Evolutionary conservation across 2,113 vertebrate species (phyloP).

Genomic region (Azemiops feae): DNA sequence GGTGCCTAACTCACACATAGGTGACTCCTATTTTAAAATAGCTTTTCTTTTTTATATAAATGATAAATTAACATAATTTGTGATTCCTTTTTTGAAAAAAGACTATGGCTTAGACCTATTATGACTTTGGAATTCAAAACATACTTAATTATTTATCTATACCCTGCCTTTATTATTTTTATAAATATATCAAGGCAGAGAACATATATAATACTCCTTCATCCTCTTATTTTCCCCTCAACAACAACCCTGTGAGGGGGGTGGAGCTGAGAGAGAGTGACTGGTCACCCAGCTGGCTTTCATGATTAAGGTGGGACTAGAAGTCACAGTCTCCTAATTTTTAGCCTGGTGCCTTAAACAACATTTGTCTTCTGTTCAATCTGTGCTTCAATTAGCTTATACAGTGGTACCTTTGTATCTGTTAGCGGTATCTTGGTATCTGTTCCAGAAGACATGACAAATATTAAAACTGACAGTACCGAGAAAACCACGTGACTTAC

Average conservation of each 20-base stretch:
- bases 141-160: neutral
- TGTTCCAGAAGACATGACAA: neutral
- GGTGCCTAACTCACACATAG: neutral
- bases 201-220: neutral
- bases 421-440: neutral
- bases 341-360: neutral
- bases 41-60: neutral
- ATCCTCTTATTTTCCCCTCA: neutral
- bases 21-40: neutral
- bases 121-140: neutral
- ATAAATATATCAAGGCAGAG: neutral
- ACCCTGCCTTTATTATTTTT: neutral
- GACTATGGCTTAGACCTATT: neutral
- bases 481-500: neutral
- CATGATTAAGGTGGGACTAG: neutral
- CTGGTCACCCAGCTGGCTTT: neutral
- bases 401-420: neutral
- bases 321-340: neutral
- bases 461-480: neutral
- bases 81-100: neutral
- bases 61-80: neutral
- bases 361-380: neutral
- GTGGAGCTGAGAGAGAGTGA: neutral
- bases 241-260: neutral
- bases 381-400: conserved; percentile 6